Evolutionary conservation across 1,140 invertebrate species (phyloP), one percentile per base, ranked within the genome.

Genomic region (Diploscapter pachys): DNA sequence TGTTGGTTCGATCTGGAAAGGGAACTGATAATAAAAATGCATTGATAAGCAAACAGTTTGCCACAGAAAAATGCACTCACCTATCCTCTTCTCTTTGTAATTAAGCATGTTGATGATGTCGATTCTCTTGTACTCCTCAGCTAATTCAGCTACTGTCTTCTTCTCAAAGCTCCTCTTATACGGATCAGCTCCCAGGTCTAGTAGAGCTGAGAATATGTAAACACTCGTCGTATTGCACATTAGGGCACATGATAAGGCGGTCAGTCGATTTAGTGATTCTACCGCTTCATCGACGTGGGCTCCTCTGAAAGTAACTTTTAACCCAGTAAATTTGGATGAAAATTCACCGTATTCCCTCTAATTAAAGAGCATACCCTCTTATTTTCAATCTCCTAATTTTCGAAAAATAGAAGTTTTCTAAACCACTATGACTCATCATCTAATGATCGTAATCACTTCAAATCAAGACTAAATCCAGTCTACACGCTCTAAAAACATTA

Each of bases 101-200:
- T 52, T 55, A 11, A 68, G 56, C 48, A 54, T n/a, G 6, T 54
- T 68, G 6, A 52, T 55, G 6, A 48, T 55, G 51, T 68, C 66
- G 5, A 55, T 6, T 68, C 66, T 68, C 66, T 54, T 68, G 5
- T 55, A 53, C 53, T 6, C 6, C 8, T 52, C n/a, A 5, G 66
- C 66, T 55, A 68, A 53, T 54, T 68, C 66, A 5, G 53, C 11
- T n/a, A 55, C 48, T 1, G 66, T 52, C 52, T 53, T 68, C 51
- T 68, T 68, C 66, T n/a, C 11, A 48, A 52, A 68, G 5, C 11
- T 52, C 48, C 66, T 68, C 50, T 68, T 68, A 5, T 6, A n/a
- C n/a, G 9, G 51, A 53, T 68, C 66, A 9, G 66, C 66, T 68
- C 66, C 66, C 48, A 13, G 53, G 51, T 68, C 66, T 48, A 68